Evolutionary conservation across 2,888 invertebrate species (phyloP).

Genomic region (Oligia fasciuncula): DNA sequence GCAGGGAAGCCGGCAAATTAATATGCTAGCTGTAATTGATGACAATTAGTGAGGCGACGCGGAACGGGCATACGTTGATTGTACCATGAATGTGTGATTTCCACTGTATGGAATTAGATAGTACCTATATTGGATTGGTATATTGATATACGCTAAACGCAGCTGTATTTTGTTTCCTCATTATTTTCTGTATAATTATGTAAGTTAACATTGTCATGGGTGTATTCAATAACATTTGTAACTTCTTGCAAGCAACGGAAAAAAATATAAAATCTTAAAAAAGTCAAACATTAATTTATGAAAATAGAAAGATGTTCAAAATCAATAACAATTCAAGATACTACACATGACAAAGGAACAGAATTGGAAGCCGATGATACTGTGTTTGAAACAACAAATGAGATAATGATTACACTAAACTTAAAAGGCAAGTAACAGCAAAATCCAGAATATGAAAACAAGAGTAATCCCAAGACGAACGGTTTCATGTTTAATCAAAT

Average conservation of each 20-base stretch:
- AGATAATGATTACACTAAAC: neutral
- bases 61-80: constrained; percentile 62
- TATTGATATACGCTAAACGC: neutral
- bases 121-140: constrained; percentile 16
- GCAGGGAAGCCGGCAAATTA: constrained; percentile 68
- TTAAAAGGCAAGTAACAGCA: neutral
- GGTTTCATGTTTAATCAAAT: constrained; percentile 49
- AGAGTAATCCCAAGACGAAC: constrained; percentile 24
- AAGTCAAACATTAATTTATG: neutral
- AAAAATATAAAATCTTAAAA: too few relatives aligned
- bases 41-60: constrained; percentile 71
- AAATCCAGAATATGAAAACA: neutral
- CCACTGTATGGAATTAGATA: constrained; percentile 47
- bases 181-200: neutral
- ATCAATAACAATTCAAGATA: too few relatives aligned
- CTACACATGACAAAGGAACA: neutral
- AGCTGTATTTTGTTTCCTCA: neutral
- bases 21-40: constrained; percentile 73
- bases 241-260: neutral
- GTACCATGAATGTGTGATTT: constrained; percentile 68
- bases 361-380: neutral
- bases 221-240: neutral
- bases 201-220: neutral
- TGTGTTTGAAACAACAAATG: neutral
- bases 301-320: neutral